Evolutionary conservation across 2,888 invertebrate species (phyloP).

Genomic region (Lepidochitona cinerea): DNA sequence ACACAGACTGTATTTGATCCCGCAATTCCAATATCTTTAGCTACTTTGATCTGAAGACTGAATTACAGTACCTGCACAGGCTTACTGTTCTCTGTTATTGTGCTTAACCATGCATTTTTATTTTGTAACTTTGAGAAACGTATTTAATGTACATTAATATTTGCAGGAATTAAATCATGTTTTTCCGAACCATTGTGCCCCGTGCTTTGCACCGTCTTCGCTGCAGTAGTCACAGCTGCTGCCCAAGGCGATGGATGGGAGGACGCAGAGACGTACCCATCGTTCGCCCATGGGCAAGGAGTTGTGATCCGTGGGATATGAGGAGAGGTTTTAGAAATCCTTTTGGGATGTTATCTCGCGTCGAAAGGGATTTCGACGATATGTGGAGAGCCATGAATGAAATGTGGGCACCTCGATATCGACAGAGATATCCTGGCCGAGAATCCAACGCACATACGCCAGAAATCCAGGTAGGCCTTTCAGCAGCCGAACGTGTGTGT

Average conservation of each 20-base stretch:
- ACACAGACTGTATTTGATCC: too few relatives aligned
- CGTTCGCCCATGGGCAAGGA: not conserved
- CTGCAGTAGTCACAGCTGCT: too few relatives aligned
- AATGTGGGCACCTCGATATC: not conserved
- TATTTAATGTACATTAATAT: too few relatives aligned
- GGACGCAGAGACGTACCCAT: not conserved
- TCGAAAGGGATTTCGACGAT: not conserved
- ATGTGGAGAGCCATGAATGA: not conserved
- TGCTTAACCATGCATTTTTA: too few relatives aligned
- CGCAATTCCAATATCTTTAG: too few relatives aligned
- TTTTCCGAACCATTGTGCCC: not conserved
- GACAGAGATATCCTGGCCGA: not conserved
- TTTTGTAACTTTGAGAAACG: too few relatives aligned
- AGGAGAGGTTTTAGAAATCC: not conserved
- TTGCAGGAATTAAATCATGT: too few relatives aligned
- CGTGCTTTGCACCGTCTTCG: not conserved
- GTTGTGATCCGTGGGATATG: not conserved
- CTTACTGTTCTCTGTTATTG: too few relatives aligned
- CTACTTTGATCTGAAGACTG: too few relatives aligned
- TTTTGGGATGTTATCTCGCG: not conserved
- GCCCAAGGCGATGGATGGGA: not conserved
- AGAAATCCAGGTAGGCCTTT: not conserved
- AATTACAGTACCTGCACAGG: too few relatives aligned
- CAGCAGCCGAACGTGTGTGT: too few relatives aligned
- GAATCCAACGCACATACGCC: not conserved